Base-by-base conservation (phyloP, 2,113 vertebrate genomes). In the Oreotragus oreotragus region DNA sequence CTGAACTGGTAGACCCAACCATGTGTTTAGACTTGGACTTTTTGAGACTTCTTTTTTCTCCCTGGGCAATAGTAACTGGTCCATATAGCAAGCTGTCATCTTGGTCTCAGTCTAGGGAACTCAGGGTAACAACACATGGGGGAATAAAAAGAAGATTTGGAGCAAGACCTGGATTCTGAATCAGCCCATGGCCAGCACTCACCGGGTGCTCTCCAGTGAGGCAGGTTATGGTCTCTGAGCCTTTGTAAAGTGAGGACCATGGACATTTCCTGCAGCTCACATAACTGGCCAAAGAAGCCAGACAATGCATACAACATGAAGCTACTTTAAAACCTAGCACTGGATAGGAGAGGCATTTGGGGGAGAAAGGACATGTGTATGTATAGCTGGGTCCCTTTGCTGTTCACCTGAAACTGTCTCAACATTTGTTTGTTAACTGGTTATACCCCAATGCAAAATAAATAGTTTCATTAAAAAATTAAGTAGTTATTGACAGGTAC, bases 91-190 rank as follows among this genome's bases (percentile, higher is more conserved):
- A 13, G 60, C 13, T 30, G 13, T 30, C 60, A 30, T 16, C 28
- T 23, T 21, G 47, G 64, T 76, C 27, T 33, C 2, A 6, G 36
- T 83, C 77, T 15, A 33, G 28, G 36, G 7, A 51, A 28, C n/a
- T 9, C 19, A n/a, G 39, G 49, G 84, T 23, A 49, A 73, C 0
- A 2, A 39, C 27, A 19, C 0, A 0, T 1, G 0, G 17, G 6
- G 13, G 91, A 23, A 43, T 8, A 21, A 10, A 19, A 39, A 0
- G 27, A 19, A 4, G 64, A 6, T 62, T 45, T 17, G 55, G 62
- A 86, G 19, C 16, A 6, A 91, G 47, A 23, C 28, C 25, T 49
- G 51, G 58, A 13, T 30, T 57, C n/a, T 0, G 3, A 66, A 49
- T 53, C 33, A 2, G 73, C 33, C 33, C 11, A 25, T 25, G 39